These are phyloP conservation scores for Cosmorhoe ocellata DNA, from an alignment of 2,888 invertebrate species.

Conservation along the genomic window DNA sequence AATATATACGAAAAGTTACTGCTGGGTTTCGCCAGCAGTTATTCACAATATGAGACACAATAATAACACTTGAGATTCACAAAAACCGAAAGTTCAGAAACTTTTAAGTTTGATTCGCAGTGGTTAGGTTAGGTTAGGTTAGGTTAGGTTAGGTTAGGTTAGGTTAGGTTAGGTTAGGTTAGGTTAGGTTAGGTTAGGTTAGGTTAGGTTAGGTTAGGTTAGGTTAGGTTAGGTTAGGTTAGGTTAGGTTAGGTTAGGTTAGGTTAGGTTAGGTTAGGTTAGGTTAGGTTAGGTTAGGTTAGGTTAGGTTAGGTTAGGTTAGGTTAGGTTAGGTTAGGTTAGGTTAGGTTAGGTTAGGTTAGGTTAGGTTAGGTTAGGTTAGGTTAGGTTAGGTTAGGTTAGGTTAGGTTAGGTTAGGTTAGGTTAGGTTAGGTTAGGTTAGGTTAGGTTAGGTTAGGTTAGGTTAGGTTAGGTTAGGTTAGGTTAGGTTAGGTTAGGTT, in stretches of 20 bases:
- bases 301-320: slow-evolving; percentile 37
- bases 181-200: slow-evolving; percentile 32
- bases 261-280: slow-evolving; percentile 34
- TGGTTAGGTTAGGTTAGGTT: slow-evolving; percentile 20
- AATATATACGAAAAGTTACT: no score
- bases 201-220: slow-evolving; percentile 31
- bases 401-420: slow-evolving; percentile 33
- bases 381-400: slow-evolving; percentile 33
- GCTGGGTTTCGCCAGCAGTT: no score
- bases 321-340: slow-evolving; percentile 39
- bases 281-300: slow-evolving; percentile 35
- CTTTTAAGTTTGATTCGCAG: no score
- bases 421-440: slow-evolving; percentile 35
- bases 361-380: slow-evolving; percentile 33
- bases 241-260: slow-evolving; percentile 38
- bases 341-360: slow-evolving; percentile 38
- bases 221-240: slow-evolving; percentile 34
- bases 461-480: slow-evolving; percentile 31
- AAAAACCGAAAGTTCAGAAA: no score
- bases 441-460: slow-evolving; percentile 37
- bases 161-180: slow-evolving; percentile 32
- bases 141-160: slow-evolving; percentile 32
- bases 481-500: slow-evolving; percentile 31
- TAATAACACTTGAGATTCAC: no score
- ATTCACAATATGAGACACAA: no score